Percentiles rank a stretch among this genome's conserved stretches.
phyloP scores from a whole-genome alignment of 2,113 vertebrate genomes.

The Oryzias curvinotus region DNA sequence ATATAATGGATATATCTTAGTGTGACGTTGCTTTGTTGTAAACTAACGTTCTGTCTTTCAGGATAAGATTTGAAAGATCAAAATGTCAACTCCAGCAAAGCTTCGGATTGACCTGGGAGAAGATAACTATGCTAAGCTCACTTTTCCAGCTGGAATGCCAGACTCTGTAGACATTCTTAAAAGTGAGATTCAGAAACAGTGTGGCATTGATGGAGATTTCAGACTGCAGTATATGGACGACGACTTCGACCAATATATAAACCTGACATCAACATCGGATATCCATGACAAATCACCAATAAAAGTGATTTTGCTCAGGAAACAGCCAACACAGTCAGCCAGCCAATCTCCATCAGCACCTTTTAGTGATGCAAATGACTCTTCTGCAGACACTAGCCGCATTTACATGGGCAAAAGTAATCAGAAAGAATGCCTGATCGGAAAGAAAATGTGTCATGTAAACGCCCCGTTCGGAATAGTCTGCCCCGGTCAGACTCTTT shows the following conservation, averaged over 20 bases:
- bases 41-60: neutral
- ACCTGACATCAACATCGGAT: constrained; percentile 13
- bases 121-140: constrained; percentile 5
- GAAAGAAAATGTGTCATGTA: no score
- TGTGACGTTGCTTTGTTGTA: neutral
- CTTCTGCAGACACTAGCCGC: constrained; percentile 4
- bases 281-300: constrained; percentile 1
- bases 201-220: constrained; percentile 11
- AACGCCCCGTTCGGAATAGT: no score
- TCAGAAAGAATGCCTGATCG: no score
- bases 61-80: neutral
- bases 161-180: constrained; percentile 11
- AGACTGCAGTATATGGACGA: constrained; percentile 11
- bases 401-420: no score
- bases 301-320: constrained; percentile 6
- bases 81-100: constrained; percentile 4
- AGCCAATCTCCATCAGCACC: neutral
- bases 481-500: no score
- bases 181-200: constrained; percentile 18
- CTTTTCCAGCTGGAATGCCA: constrained; percentile 2
- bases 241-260: constrained; percentile 11
- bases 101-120: constrained; percentile 7
- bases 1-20: neutral
- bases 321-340: neutral
- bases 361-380: neutral